These are phyloP conservation scores for Dromas ardeola DNA, from an alignment of 2,113 vertebrate species.

Conservation along the genomic window DNA sequence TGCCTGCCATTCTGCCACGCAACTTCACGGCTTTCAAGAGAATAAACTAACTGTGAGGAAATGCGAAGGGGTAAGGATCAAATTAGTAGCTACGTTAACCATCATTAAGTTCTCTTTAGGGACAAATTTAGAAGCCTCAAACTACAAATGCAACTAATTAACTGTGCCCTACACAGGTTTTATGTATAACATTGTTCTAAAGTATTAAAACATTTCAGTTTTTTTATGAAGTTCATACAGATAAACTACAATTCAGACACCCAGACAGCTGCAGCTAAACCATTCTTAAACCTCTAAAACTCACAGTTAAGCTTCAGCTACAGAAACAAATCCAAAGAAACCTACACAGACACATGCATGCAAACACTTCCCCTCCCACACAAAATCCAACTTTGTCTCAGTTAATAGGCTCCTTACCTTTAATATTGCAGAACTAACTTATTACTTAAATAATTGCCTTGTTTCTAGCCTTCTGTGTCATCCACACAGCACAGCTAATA, in stretches of 20 bases:
- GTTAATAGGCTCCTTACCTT: background rate
- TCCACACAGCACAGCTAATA: background rate
- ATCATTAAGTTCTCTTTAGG: background rate
- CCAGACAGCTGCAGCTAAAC: background rate
- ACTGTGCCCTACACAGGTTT: background rate
- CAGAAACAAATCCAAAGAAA: background rate
- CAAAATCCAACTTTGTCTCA: background rate
- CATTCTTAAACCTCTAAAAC: background rate
- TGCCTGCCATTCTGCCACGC: background rate
- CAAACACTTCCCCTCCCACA: background rate
- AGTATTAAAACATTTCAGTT: background rate
- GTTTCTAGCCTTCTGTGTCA: background rate
- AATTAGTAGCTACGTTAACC: background rate
- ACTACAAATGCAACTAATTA: background rate
- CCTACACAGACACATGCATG: background rate
- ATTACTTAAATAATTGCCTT: background rate
- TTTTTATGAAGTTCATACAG: background rate
- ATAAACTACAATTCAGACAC: background rate
- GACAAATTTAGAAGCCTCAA: background rate
- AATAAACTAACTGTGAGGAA: background rate
- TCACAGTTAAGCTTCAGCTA: background rate
- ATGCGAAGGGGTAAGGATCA: background rate
- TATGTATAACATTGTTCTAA: background rate
- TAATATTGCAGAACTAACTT: background rate
- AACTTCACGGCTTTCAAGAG: background rate